Evolutionary conservation across 2,888 invertebrate species (phyloP).

Genomic region (Theodoxus fluviatilis): DNA sequence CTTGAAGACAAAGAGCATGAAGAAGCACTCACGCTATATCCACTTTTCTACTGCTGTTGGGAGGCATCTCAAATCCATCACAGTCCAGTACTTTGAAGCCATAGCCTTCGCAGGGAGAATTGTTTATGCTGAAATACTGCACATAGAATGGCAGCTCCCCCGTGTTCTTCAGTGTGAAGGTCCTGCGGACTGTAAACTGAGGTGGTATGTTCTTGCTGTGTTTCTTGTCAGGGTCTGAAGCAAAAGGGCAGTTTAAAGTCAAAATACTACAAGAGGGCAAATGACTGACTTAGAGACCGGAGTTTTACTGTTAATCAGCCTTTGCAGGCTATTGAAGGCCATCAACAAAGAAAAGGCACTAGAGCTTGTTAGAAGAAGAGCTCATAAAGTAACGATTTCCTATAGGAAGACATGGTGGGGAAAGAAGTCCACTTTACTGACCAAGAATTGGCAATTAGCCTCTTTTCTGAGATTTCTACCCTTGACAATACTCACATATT

Average conservation of each 20-base stretch:
- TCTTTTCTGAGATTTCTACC: too few relatives aligned
- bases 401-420: too few relatives aligned
- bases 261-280: not conserved
- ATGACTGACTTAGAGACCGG: too few relatives aligned
- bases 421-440: too few relatives aligned
- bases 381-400: too few relatives aligned
- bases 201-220: slow-evolving; percentile 67
- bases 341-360: too few relatives aligned
- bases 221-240: slow-evolving; percentile 51
- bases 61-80: slow-evolving; percentile 55
- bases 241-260: not conserved
- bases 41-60: slow-evolving; percentile 69
- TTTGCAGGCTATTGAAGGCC: too few relatives aligned
- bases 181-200: slow-evolving; percentile 78
- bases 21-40: slow-evolving; percentile 74
- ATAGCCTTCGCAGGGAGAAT: slow-evolving; percentile 77
- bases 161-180: slow-evolving; percentile 87
- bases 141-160: slow-evolving; percentile 86
- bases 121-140: slow-evolving; percentile 74
- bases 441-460: too few relatives aligned
- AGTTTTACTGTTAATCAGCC: too few relatives aligned
- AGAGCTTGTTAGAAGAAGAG: too few relatives aligned
- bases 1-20: not conserved
- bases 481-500: too few relatives aligned
- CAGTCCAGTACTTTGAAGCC: slow-evolving; percentile 63